These are phyloP conservation scores for Antedon mediterranea DNA, from an alignment of 53 echinoderm and acorn worm genomes.

Conservation along the genomic window DNA sequence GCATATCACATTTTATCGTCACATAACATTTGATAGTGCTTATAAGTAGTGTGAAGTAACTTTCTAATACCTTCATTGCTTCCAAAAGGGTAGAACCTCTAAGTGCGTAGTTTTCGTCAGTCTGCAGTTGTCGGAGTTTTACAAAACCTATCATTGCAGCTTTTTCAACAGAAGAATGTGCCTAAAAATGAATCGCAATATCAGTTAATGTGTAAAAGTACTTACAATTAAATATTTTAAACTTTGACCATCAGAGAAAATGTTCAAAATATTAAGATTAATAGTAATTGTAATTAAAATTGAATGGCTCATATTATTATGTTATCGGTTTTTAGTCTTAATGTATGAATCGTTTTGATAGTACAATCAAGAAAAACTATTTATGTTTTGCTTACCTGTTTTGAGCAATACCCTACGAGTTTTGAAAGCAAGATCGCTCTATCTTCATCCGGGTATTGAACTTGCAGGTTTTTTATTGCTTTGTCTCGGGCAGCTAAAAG, in stretches of 20 bases:
- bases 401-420: slow-evolving; percentile 64
- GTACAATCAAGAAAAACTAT: too few relatives aligned
- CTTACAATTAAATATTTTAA: too few relatives aligned
- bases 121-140: slow-evolving; percentile 40
- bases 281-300: too few relatives aligned
- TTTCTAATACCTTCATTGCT: slow-evolving; percentile 56
- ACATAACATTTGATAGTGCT: too few relatives aligned
- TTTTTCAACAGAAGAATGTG: slow-evolving; percentile 62
- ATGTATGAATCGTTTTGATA: background rate
- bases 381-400: slow-evolving; percentile 33
- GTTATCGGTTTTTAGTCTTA: too few relatives aligned
- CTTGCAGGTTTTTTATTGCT: slow-evolving; percentile 31
- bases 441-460: slow-evolving; percentile 42
- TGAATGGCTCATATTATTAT: too few relatives aligned
- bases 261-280: too few relatives aligned
- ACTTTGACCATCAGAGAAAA: too few relatives aligned
- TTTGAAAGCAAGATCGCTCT: slow-evolving; percentile 48
- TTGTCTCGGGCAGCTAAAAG: slow-evolving; percentile 45
- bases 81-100: slow-evolving; percentile 46
- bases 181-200: slow-evolving; percentile 22
- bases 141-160: slow-evolving; percentile 64
- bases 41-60: too few relatives aligned
- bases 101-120: slow-evolving; percentile 41
- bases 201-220: too few relatives aligned
- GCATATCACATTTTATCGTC: too few relatives aligned